Evolutionary conservation across 1,140 invertebrate genomes (phyloP).

Genomic region (Zelostemma sp.): DNA sequence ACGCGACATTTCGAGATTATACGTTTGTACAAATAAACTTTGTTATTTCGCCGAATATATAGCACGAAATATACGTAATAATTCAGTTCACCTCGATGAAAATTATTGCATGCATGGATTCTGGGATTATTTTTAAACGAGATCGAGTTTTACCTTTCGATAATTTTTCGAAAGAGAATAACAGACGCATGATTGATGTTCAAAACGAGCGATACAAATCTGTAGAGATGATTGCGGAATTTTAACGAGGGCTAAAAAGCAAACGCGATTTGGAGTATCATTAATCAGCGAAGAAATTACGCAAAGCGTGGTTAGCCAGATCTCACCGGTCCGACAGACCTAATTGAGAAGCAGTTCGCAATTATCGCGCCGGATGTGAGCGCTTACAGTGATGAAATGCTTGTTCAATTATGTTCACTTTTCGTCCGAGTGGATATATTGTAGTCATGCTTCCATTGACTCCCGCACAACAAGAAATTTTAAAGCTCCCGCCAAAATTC

Average conservation of each 20-base stretch:
- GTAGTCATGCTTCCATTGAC: too few relatives aligned
- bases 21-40: background rate
- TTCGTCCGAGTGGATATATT: too few relatives aligned
- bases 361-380: slow-evolving; percentile 35
- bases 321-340: slow-evolving; percentile 10
- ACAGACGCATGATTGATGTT: background rate
- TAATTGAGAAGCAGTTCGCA: slow-evolving; percentile 27
- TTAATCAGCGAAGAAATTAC: slow-evolving; percentile 21
- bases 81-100: too few relatives aligned
- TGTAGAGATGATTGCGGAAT: slow-evolving; percentile 7
- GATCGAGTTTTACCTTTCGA: background rate
- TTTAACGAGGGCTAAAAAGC: slow-evolving; percentile 19
- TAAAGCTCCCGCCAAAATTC: too few relatives aligned
- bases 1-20: background rate
- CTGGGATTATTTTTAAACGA: background rate
- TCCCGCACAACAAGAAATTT: too few relatives aligned
- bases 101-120: background rate
- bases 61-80: background rate
- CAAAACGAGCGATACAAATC: background rate
- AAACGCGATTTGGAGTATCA: slow-evolving; percentile 11
- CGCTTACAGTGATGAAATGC: slow-evolving; percentile 25
- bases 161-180: background rate
- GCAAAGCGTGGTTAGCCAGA: slow-evolving; percentile 9
- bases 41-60: background rate
- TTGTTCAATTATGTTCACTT: slow-evolving; percentile 35